A percentile compares a stretch with the other conserved stretches of the same genome.
Conservation (phyloP, 2,113 vertebrate genomes). For the Eclectus roratus region DNA sequence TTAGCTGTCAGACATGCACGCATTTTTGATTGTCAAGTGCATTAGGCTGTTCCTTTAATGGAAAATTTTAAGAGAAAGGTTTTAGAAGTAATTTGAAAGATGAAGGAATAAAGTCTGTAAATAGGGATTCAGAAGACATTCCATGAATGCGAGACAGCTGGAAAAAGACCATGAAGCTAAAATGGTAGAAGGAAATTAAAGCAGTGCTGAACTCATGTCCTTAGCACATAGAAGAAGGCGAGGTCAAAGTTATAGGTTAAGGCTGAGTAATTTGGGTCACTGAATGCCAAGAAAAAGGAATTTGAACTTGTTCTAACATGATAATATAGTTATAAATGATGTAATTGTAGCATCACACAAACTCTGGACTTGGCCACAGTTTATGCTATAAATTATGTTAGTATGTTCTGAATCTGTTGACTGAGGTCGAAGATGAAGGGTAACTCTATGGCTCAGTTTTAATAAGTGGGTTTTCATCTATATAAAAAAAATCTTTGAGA, state of each 20-base stretch:
- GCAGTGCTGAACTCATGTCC: slow-evolving; percentile 12
- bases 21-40: not conserved
- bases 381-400: slow-evolving; percentile 46
- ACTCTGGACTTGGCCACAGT: not conserved
- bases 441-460: not conserved
- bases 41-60: not conserved
- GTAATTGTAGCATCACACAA: slow-evolving; percentile 37
- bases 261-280: slow-evolving; percentile 55
- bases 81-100: not conserved
- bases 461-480: not conserved
- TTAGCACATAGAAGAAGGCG: not conserved
- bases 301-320: slow-evolving; percentile 51
- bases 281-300: slow-evolving; percentile 38
- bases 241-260: slow-evolving; percentile 39
- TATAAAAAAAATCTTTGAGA: not conserved
- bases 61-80: not conserved
- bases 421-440: not conserved
- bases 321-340: slow-evolving; percentile 34
- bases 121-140: not conserved
- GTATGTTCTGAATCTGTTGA: slow-evolving; percentile 1
- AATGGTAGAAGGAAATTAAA: slow-evolving; percentile 25
- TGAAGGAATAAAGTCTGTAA: not conserved
- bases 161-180: not conserved
- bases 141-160: not conserved
- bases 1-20: not conserved